Conservation (phyloP, 2,888 invertebrate species). For the Aphodius sticticus region DNA sequence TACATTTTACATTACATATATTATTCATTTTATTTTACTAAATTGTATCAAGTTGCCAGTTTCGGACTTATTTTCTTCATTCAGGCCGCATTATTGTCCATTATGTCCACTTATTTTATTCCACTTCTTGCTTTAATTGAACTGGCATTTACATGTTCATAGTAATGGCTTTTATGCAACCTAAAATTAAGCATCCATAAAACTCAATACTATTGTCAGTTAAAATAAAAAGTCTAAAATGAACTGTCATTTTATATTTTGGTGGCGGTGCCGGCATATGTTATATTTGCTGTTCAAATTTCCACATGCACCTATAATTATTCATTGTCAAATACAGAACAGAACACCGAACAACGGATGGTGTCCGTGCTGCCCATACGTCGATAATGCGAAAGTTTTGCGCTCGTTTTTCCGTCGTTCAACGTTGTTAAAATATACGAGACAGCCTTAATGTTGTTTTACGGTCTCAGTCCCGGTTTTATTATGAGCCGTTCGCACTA, state of each 20-base stretch:
- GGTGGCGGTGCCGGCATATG: background rate
- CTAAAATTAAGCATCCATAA: too few species aligned
- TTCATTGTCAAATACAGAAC: constrained; percentile 23
- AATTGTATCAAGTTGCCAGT: too few species aligned
- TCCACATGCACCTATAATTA: constrained; percentile 4
- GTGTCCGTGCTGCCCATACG: background rate
- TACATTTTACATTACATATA: too few species aligned
- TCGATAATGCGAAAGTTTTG: constrained; percentile 4
- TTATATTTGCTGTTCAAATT: background rate
- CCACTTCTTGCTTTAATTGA: too few species aligned
- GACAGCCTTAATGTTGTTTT: constrained; percentile 22
- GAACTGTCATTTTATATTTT: background rate
- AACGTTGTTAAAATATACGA: constrained; percentile 21
- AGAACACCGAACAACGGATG: background rate
- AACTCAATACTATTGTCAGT: too few species aligned
- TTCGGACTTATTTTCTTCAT: too few species aligned
- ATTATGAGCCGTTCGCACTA: constrained; percentile 16
- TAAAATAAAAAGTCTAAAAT: too few species aligned
- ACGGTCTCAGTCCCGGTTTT: constrained; percentile 16
- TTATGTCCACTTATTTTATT: too few species aligned
- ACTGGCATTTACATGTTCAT: too few species aligned
- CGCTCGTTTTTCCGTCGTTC: constrained; percentile 5
- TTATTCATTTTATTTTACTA: too few species aligned
- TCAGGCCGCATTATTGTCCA: too few species aligned
- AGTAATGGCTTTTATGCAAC: too few species aligned